A percentile compares a stretch with the other conserved stretches of the same genome.
Evolutionary conservation across 1,140 invertebrate species (phyloP).

Genomic region (Drosophila orosa): DNA sequence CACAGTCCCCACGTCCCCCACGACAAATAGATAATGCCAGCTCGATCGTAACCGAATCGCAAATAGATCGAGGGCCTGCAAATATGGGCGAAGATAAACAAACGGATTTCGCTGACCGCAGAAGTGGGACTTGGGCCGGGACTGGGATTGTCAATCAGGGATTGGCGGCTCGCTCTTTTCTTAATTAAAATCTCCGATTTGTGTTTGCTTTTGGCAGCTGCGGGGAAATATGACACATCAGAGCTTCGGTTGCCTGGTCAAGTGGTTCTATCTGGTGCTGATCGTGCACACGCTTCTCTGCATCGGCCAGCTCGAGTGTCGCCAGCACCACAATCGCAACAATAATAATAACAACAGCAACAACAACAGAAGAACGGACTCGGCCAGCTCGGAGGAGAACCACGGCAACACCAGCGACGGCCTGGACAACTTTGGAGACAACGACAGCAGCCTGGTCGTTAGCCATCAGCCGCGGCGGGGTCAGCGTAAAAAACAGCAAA

Average conservation of each 20-base stretch:
- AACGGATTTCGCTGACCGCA: constrained; percentile 6
- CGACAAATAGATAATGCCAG: constrained; percentile 24
- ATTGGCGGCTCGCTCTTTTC: background rate
- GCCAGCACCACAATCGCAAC: constrained; percentile 70
- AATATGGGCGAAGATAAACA: constrained; percentile 43
- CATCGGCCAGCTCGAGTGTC: constrained; percentile 68
- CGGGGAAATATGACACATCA: constrained; percentile 70
- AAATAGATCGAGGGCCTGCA: constrained; percentile 50
- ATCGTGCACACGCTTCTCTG: constrained; percentile 70
- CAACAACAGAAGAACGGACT: constrained; percentile 54
- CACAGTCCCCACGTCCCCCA: background rate
- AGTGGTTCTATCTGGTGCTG: constrained; percentile 79
- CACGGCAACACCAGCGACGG: constrained; percentile 53
- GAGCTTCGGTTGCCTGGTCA: constrained; percentile 66
- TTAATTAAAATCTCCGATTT: constrained; percentile 34
- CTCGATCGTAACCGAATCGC: constrained; percentile 38
- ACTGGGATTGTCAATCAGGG: constrained; percentile 3
- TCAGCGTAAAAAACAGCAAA: constrained; percentile 56
- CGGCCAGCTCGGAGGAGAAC: constrained; percentile 63
- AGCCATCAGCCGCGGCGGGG: constrained; percentile 48
- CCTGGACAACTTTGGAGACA: constrained; percentile 52
- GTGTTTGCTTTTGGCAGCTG: constrained; percentile 47
- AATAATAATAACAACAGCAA: constrained; percentile 58
- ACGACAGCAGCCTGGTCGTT: constrained; percentile 37
- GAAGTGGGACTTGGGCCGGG: background rate